These are phyloP conservation scores for Octonoba sinensis DNA, from an alignment of 2,888 invertebrate species.

Conservation along the genomic window DNA sequence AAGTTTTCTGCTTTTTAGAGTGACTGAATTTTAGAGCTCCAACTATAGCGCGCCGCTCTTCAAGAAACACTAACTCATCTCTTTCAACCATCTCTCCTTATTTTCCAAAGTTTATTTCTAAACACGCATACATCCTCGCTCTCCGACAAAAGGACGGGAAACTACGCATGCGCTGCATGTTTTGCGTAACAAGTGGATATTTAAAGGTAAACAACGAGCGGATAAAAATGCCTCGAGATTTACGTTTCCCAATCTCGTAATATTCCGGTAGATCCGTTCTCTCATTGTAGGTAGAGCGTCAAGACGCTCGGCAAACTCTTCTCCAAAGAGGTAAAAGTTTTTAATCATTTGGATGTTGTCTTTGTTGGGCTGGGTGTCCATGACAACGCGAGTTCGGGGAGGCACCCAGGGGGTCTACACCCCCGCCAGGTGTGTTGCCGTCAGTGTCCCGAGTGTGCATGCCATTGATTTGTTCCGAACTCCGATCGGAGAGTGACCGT, in stretches of 20 bases:
- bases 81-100: too few relatives aligned
- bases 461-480: constrained; percentile 56
- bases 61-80: too few relatives aligned
- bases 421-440: constrained; percentile 58
- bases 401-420: constrained; percentile 38
- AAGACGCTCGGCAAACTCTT: too few relatives aligned
- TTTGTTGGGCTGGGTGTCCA: constrained; percentile 54
- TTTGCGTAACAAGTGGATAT: constrained; percentile 7
- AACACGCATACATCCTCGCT: too few relatives aligned
- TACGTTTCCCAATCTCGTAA: too few relatives aligned
- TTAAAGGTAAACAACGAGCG: constrained; percentile 7
- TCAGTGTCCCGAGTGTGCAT: constrained; percentile 53
- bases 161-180: constrained; percentile 2
- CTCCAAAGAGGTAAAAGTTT: constrained; percentile 31
- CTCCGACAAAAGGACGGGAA: too few relatives aligned
- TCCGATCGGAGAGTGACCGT: constrained; percentile 52
- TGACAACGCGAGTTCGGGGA: constrained; percentile 46
- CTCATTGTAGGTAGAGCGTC: too few relatives aligned
- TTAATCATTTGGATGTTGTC: constrained; percentile 61
- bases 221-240: constrained; percentile 7
- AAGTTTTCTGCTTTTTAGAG: too few relatives aligned
- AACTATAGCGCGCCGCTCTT: too few relatives aligned
- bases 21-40: too few relatives aligned
- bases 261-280: too few relatives aligned
- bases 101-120: too few relatives aligned